Percentiles rank a stretch among this genome's conserved stretches.
Conservation (phyloP, 2,888 invertebrate genomes). For the Tachina grossa region DNA sequence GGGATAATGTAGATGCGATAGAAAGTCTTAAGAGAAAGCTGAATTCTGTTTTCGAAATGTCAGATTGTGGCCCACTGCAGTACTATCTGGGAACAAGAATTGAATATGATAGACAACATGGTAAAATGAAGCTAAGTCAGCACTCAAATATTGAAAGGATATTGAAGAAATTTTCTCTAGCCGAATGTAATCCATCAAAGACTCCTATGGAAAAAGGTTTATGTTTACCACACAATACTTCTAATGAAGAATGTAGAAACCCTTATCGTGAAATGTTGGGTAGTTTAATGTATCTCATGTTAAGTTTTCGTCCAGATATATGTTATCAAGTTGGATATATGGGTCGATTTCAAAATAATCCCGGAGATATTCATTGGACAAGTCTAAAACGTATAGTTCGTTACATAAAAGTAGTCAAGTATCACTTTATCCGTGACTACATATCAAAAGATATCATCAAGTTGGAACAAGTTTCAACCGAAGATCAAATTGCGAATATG, state of each 20-base stretch:
- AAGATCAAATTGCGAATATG: too few species aligned
- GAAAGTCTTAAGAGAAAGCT: neutral
- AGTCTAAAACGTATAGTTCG: conserved; percentile 18
- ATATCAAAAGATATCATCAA: too few species aligned
- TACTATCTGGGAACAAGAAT: neutral
- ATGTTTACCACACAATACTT: conserved; percentile 4
- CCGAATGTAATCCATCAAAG: neutral
- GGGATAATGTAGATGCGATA: conserved; percentile 2
- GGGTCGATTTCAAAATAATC: conserved; percentile 29
- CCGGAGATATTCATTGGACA: conserved; percentile 20
- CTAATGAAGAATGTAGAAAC: neutral
- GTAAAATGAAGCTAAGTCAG: neutral
- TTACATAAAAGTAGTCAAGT: neutral
- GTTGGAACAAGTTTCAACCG: too few species aligned
- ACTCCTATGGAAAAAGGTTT: conserved; percentile 30
- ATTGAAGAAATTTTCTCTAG: neutral
- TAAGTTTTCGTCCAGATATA: conserved; percentile 8
- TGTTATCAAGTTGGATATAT: conserved; percentile 10
- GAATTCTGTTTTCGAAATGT: too few species aligned
- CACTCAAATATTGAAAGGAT: neutral
- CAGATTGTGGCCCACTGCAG: too few species aligned
- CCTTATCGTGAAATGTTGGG: neutral
- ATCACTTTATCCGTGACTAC: too few species aligned
- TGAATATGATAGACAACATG: neutral
- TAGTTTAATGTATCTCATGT: neutral